phyloP scores from a whole-genome alignment of 2,113 vertebrate genomes.

The Herpailurus yagouaroundi region DNA sequence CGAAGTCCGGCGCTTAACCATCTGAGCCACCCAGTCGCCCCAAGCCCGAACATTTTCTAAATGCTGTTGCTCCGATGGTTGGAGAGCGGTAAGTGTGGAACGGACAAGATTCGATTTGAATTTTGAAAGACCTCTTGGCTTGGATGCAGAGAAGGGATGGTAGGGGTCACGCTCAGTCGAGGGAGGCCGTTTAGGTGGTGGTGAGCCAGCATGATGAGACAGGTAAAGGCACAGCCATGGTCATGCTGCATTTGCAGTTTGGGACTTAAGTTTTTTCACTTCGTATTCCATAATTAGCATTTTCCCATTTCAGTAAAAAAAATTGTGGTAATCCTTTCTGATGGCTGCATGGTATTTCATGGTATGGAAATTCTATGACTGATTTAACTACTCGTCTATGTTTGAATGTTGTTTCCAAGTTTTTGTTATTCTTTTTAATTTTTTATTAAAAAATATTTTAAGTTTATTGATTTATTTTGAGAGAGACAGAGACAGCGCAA shows the following conservation, averaged over 20 bases:
- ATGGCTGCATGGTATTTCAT: not conserved
- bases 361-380: not conserved
- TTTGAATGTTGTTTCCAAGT: not conserved
- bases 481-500: too few species aligned
- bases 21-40: too few species aligned
- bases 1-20: too few species aligned
- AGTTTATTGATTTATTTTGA: too few species aligned
- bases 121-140: not conserved
- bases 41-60: not conserved
- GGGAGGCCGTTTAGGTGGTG: not conserved
- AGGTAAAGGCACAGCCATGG: not conserved
- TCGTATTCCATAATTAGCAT: not conserved
- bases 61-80: not conserved
- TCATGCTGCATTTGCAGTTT: not conserved
- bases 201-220: too few species aligned
- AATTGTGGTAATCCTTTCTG: not conserved
- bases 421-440: not conserved
- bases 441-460: too few species aligned
- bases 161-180: fast-evolving
- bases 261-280: not conserved
- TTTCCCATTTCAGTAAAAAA: not conserved
- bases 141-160: not conserved
- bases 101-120: not conserved
- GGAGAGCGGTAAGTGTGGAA: not conserved
- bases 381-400: not conserved